phyloP scores from a whole-genome alignment of 2,888 invertebrate species.

The Lathronympha strigana region DNA sequence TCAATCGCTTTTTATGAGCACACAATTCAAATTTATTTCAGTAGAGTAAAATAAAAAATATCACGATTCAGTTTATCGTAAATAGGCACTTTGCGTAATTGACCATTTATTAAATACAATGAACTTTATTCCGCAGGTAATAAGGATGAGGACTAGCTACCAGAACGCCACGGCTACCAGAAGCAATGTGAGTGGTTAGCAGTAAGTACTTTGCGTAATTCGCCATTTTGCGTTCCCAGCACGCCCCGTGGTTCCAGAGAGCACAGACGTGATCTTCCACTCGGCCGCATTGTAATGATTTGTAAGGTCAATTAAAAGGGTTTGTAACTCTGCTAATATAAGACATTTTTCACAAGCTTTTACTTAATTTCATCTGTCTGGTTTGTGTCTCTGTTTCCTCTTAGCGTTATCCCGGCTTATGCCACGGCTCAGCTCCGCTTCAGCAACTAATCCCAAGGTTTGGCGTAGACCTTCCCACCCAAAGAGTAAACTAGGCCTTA shows the following conservation, averaged over 20 bases:
- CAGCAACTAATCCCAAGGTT: too few species aligned
- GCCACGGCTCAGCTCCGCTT: too few species aligned
- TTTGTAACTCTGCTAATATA: too few species aligned
- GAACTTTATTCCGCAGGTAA: neutral
- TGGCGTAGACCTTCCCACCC: too few species aligned
- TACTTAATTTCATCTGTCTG: too few species aligned
- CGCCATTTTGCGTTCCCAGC: constrained; percentile 3
- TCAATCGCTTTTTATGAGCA: neutral
- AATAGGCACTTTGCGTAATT: neutral
- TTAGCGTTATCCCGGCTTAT: too few species aligned
- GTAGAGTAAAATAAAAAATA: neutral
- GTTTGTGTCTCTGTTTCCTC: too few species aligned
- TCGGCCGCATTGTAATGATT: too few species aligned
- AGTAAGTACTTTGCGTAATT: constrained; percentile 10
- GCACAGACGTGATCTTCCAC: constrained; percentile 10
- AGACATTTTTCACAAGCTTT: too few species aligned
- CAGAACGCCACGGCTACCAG: too few species aligned
- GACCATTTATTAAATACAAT: neutral
- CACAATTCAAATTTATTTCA: neutral
- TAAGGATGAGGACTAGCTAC: neutral
- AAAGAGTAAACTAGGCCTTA: too few species aligned
- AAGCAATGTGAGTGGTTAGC: neutral
- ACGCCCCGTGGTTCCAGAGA: constrained; percentile 3
- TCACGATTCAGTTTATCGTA: constrained; percentile 2
- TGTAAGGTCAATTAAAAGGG: too few species aligned